Evolutionary conservation across 2,797 vertebrate genomes (phyloP), one percentile per base, ranked within the genome.

Genomic region (Oryzias sinensis): DNA sequence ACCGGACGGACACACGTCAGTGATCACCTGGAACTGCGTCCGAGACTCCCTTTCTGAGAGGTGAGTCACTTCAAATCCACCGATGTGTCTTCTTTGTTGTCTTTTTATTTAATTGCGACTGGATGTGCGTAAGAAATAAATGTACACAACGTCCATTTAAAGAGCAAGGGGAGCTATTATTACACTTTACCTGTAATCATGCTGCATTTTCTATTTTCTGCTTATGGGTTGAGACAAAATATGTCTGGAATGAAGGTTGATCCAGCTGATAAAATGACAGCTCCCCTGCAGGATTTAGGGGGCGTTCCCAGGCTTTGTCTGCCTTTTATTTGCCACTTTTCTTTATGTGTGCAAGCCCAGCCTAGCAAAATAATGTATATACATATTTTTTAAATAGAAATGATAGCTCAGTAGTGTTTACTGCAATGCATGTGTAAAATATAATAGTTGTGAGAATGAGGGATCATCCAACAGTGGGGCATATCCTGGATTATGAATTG

Each of bases 271-370:
- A 79, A 82, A 69, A 74, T 87, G 82, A 83, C 85, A 87, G 83
- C 33, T 55, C 69, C 77, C 69, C 83, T 86, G 78, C 70, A 78
- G 70, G 75, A 71, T 81, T 69, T 79, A 80, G 90, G 89, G 90
- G 88, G 87, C 87, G 86, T 90, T 90, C 86, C 87, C 87, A 50
- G 81, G 89, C 89, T 90, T 91, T 91, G 88, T 90, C 88, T 89
- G 71, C 77, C 57, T 70, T 67, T 65, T 55, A 37, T 37, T 37
- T 37, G 9, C 72, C 74, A 73, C 68, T 71, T 80, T 72, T 72
- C 68, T 79, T 56, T 64, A 58, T 80, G 29, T 72, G 45, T 69
- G 71, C 22, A 17, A 65, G 57, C 33, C 33, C 56, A 63, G 52
- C 61, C 53, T 72, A 68, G 11, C 11, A 27, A 27, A 9, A 56